phyloP scores from a whole-genome alignment of 2,797 vertebrate genomes.

The Lerista edwardsae region DNA sequence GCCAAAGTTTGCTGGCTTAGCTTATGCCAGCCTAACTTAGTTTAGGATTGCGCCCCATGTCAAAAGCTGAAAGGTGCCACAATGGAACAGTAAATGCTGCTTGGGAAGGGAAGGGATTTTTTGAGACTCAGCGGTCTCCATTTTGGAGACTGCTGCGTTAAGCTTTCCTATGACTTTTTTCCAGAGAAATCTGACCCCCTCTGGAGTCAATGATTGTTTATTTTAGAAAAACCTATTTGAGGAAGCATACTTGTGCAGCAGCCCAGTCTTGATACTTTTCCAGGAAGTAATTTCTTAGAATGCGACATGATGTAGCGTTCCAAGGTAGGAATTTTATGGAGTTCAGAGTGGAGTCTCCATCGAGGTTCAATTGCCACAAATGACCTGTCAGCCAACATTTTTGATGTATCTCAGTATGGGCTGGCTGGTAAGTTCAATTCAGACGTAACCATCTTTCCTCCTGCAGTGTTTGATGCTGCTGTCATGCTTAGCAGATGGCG shows the following conservation, averaged over 20 bases:
- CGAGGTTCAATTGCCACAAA: slow-evolving; percentile 23
- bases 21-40: no score
- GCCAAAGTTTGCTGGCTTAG: no score
- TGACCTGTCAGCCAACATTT: background rate
- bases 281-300: background rate
- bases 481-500: slow-evolving; percentile 61
- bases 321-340: background rate
- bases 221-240: background rate
- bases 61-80: no score
- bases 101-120: no score
- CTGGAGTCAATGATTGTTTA: background rate
- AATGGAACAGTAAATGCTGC: no score
- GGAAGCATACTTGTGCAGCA: background rate
- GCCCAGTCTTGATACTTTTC: background rate
- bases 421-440: slow-evolving; percentile 28
- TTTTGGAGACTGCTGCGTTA: no score
- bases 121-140: no score
- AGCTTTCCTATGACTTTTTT: background rate
- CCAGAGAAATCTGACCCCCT: background rate
- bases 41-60: no score
- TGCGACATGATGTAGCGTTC: slow-evolving; percentile 7
- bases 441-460: slow-evolving; percentile 30
- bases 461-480: background rate
- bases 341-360: slow-evolving; percentile 16
- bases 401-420: slow-evolving; percentile 13